Evolutionary conservation across 2,888 invertebrate species (phyloP).

Genomic region (Tachina fera): DNA sequence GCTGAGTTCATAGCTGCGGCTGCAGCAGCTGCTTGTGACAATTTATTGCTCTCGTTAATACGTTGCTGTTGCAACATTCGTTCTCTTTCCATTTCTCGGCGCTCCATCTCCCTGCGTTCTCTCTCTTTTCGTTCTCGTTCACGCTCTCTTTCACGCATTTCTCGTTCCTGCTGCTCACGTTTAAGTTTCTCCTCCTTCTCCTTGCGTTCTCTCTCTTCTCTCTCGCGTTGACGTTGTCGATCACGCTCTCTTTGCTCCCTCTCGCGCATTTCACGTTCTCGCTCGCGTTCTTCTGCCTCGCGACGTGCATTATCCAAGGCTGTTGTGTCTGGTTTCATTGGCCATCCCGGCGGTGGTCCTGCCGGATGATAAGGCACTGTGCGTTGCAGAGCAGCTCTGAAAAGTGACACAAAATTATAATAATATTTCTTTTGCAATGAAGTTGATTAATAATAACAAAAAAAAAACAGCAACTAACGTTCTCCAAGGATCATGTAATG

Average conservation of each 20-base stretch:
- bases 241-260: constrained; percentile 83
- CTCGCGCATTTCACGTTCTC: constrained; percentile 82
- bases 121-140: constrained; percentile 85
- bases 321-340: constrained; percentile 87
- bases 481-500: constrained; percentile 86
- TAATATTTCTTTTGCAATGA: background rate
- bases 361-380: constrained; percentile 85
- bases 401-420: constrained; percentile 23
- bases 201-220: constrained; percentile 83
- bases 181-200: constrained; percentile 84
- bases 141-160: constrained; percentile 85
- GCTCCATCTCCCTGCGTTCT: constrained; percentile 85
- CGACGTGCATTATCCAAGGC: constrained; percentile 85
- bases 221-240: constrained; percentile 81
- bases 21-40: constrained; percentile 81
- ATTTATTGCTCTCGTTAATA: constrained; percentile 84
- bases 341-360: constrained; percentile 84
- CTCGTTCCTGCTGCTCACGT: constrained; percentile 85
- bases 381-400: constrained; percentile 84
- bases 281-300: constrained; percentile 85
- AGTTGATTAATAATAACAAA: background rate
- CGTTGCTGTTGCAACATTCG: constrained; percentile 86
- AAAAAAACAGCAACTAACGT: constrained; percentile 82
- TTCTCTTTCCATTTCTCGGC: constrained; percentile 86
- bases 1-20: constrained; percentile 80